phyloP scores from a whole-genome alignment of 2,113 vertebrate genomes.

The Poeciliopsis prolifica region DNA sequence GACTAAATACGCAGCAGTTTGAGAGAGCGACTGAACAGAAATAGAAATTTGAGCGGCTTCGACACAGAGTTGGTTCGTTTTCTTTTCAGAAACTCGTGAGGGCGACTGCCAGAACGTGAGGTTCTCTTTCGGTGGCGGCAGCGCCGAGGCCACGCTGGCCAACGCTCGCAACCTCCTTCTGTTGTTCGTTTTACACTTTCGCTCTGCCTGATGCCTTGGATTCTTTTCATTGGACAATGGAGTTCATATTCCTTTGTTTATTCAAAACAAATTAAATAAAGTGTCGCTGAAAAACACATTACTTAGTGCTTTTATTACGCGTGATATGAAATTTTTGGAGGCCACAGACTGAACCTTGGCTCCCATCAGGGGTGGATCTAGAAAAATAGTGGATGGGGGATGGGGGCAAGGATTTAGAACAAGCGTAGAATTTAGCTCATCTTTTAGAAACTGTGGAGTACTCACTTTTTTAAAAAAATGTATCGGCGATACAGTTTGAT shows the following conservation, averaged over 20 bases:
- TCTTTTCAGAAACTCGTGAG: slow-evolving; percentile 50
- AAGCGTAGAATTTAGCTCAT: no score
- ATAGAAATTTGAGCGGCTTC: slow-evolving; percentile 71
- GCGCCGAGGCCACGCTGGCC: slow-evolving; percentile 27
- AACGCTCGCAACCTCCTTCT: slow-evolving; percentile 48
- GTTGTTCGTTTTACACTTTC: slow-evolving; percentile 35
- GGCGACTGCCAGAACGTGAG: slow-evolving; percentile 59
- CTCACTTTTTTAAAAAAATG: no score
- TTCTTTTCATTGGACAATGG: slow-evolving; percentile 24
- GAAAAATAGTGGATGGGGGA: no score
- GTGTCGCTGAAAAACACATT: not conserved
- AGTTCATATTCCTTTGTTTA: slow-evolving; percentile 13
- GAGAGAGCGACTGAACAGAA: slow-evolving; percentile 67
- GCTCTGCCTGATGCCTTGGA: slow-evolving; percentile 19
- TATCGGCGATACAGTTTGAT: no score
- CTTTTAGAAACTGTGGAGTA: no score
- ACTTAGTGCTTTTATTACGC: not conserved
- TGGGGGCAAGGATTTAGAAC: no score
- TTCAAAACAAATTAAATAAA: slow-evolving; percentile 5
- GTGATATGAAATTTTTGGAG: not conserved
- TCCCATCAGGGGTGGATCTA: no score
- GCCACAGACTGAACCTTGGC: not conserved
- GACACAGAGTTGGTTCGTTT: slow-evolving; percentile 66
- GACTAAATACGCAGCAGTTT: slow-evolving; percentile 59
- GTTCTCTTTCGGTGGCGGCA: slow-evolving; percentile 31